Base-by-base conservation (phyloP, 2,888 invertebrate genomes). In the Lepeophtheirus nordmannii region DNA sequence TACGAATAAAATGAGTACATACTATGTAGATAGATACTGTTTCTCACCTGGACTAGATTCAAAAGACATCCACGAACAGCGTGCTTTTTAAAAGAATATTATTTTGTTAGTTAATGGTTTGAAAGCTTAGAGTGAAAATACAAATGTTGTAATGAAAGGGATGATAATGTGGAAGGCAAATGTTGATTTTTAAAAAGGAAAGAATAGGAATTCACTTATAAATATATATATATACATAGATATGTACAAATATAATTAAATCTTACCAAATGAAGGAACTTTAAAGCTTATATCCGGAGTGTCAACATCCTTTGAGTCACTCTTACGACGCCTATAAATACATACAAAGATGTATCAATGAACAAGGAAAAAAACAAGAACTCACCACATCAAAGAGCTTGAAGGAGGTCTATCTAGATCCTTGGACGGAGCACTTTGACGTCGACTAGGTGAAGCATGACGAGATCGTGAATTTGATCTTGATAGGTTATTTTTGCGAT, bases 181-280 rank as follows among this genome's bases (percentile, higher is more conserved):
- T n/a, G n/a, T n/a, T n/a, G n/a, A n/a, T n/a, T n/a, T n/a, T n/a
- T n/a, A n/a, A n/a, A n/a, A n/a, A n/a, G n/a, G n/a, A n/a, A n/a
- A n/a, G n/a, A n/a, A n/a, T n/a, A n/a, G n/a, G n/a, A n/a, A n/a
- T n/a, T n/a, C n/a, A n/a, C n/a, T n/a, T n/a, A n/a, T n/a, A n/a
- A n/a, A n/a, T n/a, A n/a, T n/a, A n/a, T n/a, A n/a, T n/a, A n/a
- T n/a, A n/a, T n/a, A n/a, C n/a, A n/a, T n/a, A n/a, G n/a, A n/a
- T n/a, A n/a, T n/a, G n/a, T n/a, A n/a, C n/a, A 30, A 30, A 30
- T 30, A 2, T 30, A 30, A 30, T 30, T 30, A 30, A 17, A 46
- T 30, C 61, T 64, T 30, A 64, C 64, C 64, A 30, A 56, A 64
- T 17, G 56, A 22, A 23, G 64, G 64, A 56, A 64, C 64, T 56